A percentile compares a stretch with the other conserved stretches of the same genome.
phyloP scores from a whole-genome alignment of 2,113 vertebrate genomes.

The Hiodon alosoides region DNA sequence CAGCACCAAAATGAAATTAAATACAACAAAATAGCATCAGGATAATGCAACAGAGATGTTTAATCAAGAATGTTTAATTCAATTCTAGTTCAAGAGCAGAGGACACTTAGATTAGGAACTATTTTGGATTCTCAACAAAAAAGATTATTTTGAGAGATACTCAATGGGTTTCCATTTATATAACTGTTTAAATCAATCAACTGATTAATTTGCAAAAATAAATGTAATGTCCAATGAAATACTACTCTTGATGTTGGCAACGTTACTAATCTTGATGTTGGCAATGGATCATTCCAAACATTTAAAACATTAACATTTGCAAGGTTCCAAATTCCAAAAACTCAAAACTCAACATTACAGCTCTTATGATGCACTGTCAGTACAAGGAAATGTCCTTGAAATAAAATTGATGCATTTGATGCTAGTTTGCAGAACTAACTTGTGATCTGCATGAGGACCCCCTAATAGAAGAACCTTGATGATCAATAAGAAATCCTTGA shows the following conservation, averaged over 20 bases:
- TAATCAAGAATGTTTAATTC: no score
- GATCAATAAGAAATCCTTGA: conserved; percentile 13
- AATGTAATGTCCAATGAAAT: background rate
- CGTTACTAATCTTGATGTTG: background rate
- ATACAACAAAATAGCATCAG: conserved; percentile 12
- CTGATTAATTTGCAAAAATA: background rate
- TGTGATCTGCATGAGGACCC: conserved; percentile 1
- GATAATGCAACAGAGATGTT: no score
- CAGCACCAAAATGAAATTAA: conserved; percentile 7
- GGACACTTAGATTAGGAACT: no score
- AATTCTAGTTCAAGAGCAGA: no score
- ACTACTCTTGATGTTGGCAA: no score
- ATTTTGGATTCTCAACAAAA: no score
- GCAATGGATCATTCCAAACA: background rate
- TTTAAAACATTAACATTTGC: background rate
- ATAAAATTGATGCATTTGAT: background rate
- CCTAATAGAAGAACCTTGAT: conserved; percentile 3
- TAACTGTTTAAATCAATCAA: background rate
- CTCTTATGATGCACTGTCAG: background rate
- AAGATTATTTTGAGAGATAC: no score
- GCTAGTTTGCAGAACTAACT: background rate
- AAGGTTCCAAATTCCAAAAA: background rate
- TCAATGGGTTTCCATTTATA: no score
- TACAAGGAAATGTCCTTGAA: conserved; percentile 14
- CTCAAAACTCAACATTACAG: background rate